A percentile compares a stretch with the other conserved stretches of the same genome.
Conservation (phyloP, 2,113 vertebrate genomes). For the Dromaius novaehollandiae region DNA sequence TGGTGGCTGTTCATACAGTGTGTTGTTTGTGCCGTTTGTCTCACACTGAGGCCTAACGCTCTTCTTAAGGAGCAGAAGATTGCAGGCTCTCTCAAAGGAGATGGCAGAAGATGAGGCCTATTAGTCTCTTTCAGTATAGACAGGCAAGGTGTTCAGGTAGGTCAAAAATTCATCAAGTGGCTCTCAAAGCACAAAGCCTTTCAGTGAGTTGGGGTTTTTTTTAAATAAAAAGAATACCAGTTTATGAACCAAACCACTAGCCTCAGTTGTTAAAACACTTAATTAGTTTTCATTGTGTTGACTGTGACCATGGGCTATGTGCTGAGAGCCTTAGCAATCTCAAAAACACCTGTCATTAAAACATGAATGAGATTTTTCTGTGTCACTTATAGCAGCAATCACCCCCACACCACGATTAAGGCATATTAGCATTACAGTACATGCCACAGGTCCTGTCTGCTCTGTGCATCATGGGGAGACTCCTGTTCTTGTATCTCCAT, state of each 20-base stretch:
- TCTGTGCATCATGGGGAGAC: accelerated
- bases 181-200: neutral
- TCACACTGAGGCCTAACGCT: neutral
- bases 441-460: neutral
- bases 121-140: neutral
- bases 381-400: neutral
- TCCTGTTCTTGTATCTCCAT: accelerated
- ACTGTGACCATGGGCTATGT: neutral
- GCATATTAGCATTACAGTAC: neutral
- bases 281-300: neutral
- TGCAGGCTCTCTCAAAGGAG: neutral
- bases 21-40: accelerated
- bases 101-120: neutral
- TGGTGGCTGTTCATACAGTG: neutral
- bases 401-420: accelerated
- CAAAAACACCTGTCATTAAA: neutral
- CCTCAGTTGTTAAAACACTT: neutral
- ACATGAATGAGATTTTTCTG: neutral
- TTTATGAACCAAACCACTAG: neutral
- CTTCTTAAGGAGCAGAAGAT: neutral
- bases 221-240: too few species aligned
- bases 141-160: neutral
- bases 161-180: neutral
- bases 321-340: neutral
- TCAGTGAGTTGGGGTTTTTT: too few species aligned